Evolutionary conservation across 2,888 invertebrate genomes (phyloP).

Genomic region (Slavum lentiscoides): DNA sequence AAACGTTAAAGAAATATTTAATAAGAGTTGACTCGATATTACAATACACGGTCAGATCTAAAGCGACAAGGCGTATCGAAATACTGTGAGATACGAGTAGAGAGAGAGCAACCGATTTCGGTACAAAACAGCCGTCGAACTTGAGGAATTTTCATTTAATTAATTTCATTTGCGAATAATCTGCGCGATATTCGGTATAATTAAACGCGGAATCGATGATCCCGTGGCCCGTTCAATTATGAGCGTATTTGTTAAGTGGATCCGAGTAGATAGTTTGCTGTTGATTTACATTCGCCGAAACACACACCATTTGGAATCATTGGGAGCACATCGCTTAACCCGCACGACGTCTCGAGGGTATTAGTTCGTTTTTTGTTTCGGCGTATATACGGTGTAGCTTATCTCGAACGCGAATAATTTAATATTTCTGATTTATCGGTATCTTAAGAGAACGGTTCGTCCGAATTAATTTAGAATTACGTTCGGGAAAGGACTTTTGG

Average conservation of each 20-base stretch:
- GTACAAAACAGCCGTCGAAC: too few relatives aligned
- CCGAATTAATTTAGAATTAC: background rate
- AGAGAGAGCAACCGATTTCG: too few relatives aligned
- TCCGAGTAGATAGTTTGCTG: background rate
- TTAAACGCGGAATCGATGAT: too few relatives aligned
- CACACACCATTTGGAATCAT: conserved; percentile 4
- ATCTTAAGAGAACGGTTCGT: background rate
- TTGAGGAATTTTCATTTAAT: too few relatives aligned
- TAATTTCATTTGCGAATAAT: too few relatives aligned
- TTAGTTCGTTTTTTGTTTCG: conserved; percentile 39
- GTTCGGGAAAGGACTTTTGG: background rate
- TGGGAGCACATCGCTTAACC: background rate
- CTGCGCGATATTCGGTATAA: too few relatives aligned
- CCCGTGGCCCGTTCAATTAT: background rate
- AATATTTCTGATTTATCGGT: conserved; percentile 15
- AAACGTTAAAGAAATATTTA: too few relatives aligned
- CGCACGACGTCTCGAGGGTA: background rate
- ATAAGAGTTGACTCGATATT: too few relatives aligned
- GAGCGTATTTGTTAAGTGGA: conserved; percentile 11
- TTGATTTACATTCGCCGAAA: conserved; percentile 19
- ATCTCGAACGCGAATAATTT: conserved; percentile 29
- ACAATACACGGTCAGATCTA: too few relatives aligned
- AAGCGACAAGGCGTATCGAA: too few relatives aligned
- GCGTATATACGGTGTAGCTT: background rate
- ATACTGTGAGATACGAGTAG: too few relatives aligned